A percentile compares a stretch with the other conserved stretches of the same genome.
phyloP scores from a whole-genome alignment of 2,888 invertebrate species.

The Diaperis boleti region DNA sequence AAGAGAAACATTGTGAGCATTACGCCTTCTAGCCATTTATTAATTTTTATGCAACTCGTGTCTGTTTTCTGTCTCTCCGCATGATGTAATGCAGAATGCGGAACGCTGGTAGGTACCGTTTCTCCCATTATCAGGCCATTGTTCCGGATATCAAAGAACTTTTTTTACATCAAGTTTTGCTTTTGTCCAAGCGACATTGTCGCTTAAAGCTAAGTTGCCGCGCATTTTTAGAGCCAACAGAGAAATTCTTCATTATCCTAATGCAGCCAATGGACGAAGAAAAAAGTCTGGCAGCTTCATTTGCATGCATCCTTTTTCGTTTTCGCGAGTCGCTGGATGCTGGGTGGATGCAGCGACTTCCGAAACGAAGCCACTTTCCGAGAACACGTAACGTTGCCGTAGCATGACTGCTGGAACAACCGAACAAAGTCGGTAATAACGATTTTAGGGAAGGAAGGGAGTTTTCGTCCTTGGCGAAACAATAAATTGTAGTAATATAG shows the following conservation, averaged over 20 bases:
- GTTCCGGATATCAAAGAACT: constrained; percentile 51
- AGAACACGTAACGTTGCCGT: constrained; percentile 28
- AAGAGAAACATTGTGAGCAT: background rate
- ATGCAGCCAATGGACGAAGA: constrained; percentile 44
- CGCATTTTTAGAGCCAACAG: constrained; percentile 27
- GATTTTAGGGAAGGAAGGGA: constrained; percentile 5
- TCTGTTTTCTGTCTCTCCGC: constrained; percentile 13
- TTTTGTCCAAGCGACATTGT: constrained; percentile 37
- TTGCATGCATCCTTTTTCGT: constrained; percentile 14
- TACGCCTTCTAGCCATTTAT: background rate
- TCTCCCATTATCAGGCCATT: constrained; percentile 48
- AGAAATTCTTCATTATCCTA: constrained; percentile 48
- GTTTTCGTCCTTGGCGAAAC: background rate
- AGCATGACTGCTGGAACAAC: background rate
- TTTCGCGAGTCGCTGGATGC: constrained; percentile 2
- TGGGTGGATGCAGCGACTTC: constrained; percentile 18
- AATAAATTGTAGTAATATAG: too few species aligned
- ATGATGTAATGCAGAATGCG: constrained; percentile 52
- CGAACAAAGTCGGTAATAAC: background rate
- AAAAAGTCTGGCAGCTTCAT: constrained; percentile 19
- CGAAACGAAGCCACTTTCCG: constrained; percentile 31
- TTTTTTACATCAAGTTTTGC: constrained; percentile 45
- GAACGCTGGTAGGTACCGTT: constrained; percentile 43
- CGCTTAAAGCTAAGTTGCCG: constrained; percentile 34
- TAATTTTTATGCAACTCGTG: constrained; percentile 3